A percentile compares a stretch with the other conserved stretches of the same genome.
These are phyloP conservation scores for Hyposmocoma kahamanoa DNA, from an alignment of 1,140 invertebrate species.

Conservation along the genomic window DNA sequence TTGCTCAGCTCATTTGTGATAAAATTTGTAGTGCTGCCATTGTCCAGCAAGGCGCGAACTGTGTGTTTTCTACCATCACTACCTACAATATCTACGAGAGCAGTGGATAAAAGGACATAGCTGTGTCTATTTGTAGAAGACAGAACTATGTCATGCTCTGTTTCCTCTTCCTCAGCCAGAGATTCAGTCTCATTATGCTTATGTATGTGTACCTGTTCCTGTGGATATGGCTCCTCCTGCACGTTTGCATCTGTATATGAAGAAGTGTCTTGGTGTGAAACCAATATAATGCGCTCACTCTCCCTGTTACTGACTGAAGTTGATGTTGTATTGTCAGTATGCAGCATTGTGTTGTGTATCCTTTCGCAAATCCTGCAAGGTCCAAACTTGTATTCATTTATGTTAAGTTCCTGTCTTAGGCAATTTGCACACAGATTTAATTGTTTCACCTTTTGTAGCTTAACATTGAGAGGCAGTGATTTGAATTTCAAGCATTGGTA, in stretches of 20 bases:
- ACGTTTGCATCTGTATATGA: too few relatives aligned
- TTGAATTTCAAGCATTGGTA: not conserved
- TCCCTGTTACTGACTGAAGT: not conserved
- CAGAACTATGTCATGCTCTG: not conserved
- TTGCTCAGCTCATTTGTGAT: not conserved
- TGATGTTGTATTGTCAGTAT: not conserved
- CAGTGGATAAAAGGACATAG: slow-evolving; percentile 1
- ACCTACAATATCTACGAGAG: not conserved
- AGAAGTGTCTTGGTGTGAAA: not conserved
- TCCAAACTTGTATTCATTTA: not conserved
- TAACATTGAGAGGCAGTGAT: not conserved
- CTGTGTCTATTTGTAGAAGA: not conserved
- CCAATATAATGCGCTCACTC: not conserved
- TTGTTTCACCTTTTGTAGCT: not conserved
- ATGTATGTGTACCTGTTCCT: not conserved
- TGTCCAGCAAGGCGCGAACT: slow-evolving; percentile 8
- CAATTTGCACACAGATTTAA: not conserved
- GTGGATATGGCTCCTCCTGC: too few relatives aligned
- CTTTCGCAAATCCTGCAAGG: not conserved
- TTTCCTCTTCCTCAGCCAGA: not conserved
- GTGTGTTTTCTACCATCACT: not conserved
- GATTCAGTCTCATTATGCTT: not conserved
- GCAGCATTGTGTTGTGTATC: not conserved
- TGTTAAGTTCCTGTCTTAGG: not conserved
- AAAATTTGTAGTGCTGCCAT: slow-evolving; percentile 2